Percentiles rank a stretch among this genome's conserved stretches.
phyloP scores from a whole-genome alignment of 2,797 vertebrate genomes.

The Danio aesculapii region DNA sequence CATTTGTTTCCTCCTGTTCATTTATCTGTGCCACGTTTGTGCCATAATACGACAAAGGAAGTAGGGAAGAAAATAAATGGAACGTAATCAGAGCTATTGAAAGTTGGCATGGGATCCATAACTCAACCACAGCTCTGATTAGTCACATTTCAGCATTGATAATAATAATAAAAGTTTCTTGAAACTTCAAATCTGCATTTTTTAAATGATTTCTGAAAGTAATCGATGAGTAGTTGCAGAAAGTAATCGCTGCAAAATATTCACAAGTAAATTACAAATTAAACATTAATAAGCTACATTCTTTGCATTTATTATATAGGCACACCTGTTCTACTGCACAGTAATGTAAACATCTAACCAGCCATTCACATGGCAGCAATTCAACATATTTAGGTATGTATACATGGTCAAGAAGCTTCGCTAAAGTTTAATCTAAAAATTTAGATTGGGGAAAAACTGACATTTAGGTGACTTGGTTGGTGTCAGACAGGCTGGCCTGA shows the following conservation, averaged over 20 bases:
- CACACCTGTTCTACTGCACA: no score
- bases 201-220: not conserved
- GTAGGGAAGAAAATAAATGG: not conserved
- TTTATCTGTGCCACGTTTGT: not conserved
- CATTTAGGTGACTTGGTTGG: no score
- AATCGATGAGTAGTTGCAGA: no score
- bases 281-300: no score
- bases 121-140: not conserved
- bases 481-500: no score
- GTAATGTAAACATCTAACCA: no score
- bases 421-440: no score
- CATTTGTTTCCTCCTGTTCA: not conserved
- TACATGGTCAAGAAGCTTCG: no score
- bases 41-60: not conserved
- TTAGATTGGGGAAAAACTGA: no score
- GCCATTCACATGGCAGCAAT: no score
- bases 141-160: not conserved
- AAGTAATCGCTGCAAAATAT: not conserved
- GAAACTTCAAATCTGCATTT: not conserved
- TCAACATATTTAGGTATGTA: no score
- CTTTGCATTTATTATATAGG: no score
- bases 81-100: not conserved
- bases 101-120: not conserved
- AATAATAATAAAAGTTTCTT: not conserved
- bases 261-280: not conserved